Conservation (phyloP, 2,113 vertebrate species). For the Mugil cephalus region DNA sequence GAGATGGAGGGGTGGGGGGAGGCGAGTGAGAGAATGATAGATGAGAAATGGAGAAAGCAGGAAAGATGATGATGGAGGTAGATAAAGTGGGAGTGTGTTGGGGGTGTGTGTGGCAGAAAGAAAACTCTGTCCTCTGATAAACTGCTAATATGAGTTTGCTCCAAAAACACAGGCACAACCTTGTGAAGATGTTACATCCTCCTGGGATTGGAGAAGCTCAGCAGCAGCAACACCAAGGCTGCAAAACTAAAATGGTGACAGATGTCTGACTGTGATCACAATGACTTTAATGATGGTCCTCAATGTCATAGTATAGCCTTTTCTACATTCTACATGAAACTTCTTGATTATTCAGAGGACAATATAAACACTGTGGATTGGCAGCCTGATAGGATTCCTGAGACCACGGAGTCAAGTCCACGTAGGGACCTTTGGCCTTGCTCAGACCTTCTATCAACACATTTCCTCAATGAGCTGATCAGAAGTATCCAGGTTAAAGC, state of each 20-base stretch:
- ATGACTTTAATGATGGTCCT: too few species aligned
- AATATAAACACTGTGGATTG: too few species aligned
- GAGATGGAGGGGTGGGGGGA: constrained; percentile 20
- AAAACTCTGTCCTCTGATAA: background rate
- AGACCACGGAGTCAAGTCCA: too few species aligned
- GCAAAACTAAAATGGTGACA: background rate
- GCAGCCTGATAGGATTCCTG: too few species aligned
- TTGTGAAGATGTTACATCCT: background rate
- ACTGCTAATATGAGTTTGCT: background rate
- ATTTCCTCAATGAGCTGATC: too few species aligned
- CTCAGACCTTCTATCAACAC: too few species aligned
- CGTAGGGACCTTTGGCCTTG: too few species aligned
- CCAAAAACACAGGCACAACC: constrained; percentile 7
- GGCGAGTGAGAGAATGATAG: constrained; percentile 31
- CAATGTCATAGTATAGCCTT: background rate
- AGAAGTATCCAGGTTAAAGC: too few species aligned
- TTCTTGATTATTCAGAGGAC: too few species aligned
- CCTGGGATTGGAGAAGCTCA: background rate
- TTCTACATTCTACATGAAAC: too few species aligned
- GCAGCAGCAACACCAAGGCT: background rate
- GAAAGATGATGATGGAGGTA: constrained; percentile 10
- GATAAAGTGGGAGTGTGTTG: background rate
- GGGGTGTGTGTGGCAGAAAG: background rate
- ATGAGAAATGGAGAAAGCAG: constrained; percentile 4
- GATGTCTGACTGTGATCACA: background rate